A percentile compares a stretch with the other conserved stretches of the same genome.
phyloP scores from a whole-genome alignment of 2,888 invertebrate species.

The Helleia helle region DNA sequence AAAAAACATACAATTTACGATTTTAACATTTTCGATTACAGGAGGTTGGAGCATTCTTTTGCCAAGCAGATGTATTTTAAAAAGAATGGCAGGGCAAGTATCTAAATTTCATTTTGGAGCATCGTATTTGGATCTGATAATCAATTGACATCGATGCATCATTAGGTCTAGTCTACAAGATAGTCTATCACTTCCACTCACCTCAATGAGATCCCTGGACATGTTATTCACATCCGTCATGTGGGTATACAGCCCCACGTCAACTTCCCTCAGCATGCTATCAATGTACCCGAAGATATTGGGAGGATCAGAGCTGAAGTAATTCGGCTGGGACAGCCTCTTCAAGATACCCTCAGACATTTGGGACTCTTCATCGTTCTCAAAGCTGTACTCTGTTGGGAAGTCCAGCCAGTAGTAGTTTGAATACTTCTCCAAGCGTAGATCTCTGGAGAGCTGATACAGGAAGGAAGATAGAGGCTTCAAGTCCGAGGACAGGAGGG shows the following conservation, averaged over 20 bases:
- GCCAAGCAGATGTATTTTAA: no score
- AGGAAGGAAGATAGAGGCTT: conserved; percentile 80
- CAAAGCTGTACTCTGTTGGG: conserved; percentile 74
- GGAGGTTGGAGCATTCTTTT: no score
- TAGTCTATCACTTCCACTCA: no score
- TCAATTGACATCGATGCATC: no score
- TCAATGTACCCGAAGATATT: conserved; percentile 82
- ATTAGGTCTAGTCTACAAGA: no score
- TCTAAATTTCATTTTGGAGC: no score
- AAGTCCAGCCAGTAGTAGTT: conserved; percentile 91
- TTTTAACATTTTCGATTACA: no score
- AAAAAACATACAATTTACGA: no score
- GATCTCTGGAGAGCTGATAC: conserved; percentile 83
- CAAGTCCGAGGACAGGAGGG: conserved; percentile 78
- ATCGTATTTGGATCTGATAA: no score
- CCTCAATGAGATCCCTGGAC: conserved; percentile 83
- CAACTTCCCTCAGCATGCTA: conserved; percentile 72
- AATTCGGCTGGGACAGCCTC: conserved; percentile 75
- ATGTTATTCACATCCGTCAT: conserved; percentile 81
- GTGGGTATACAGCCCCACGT: conserved; percentile 78
- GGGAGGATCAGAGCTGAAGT: conserved; percentile 77
- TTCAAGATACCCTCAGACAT: conserved; percentile 72
- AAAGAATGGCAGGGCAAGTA: no score
- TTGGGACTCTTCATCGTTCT: conserved; percentile 56
- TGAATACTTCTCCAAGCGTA: conserved; percentile 80